Base-by-base conservation (phyloP, 2,113 vertebrate species). In the Passer domesticus region DNA sequence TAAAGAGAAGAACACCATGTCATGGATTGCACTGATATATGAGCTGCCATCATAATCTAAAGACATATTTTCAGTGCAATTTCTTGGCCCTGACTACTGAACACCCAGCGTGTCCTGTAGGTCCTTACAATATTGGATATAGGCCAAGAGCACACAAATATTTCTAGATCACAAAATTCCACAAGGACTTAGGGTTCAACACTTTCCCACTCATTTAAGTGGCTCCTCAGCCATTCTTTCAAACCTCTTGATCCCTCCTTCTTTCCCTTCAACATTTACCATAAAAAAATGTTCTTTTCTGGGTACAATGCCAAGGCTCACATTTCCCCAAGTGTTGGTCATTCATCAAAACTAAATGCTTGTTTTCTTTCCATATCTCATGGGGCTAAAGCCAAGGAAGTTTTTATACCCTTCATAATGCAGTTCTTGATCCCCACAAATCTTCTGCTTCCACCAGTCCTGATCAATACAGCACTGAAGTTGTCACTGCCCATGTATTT, bases 391-490 rank as follows among this genome's bases (percentile, higher is more conserved):
- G 58, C 63, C 72, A 88, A 43, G 52, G n/a, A 94, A 50, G 81
- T 14, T 95, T 96, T 96, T 86, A 95, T 66, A 56, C 68, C 84
- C 83, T 84, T 69, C 68, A 66, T 92, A 95, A 96, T 68, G 60
- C 25, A 69, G 82, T 82, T 88, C 50, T 68, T 88, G 78, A 96
- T 55, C 81, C 39, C 16, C 60, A 95, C 88, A 97, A 95, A 95
- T 96, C 92, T 92, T 22, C 77, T 13, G 35, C 76, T 93, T 86
- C 74, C 78, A 63, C 58, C 58, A 91, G 53, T 20, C 15, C 72
- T 52, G 75, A 94, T 96, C 96, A 95, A 94, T 95, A 90, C n/a
- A 88, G 74, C 78, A 77, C 80, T 94, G 88, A 88, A 94, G 66
- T 55, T 90, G 78, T 69, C 83, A 55, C 47, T 85, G 79, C 74